Evolutionary conservation across 2,113 vertebrate species (phyloP).

Genomic region (Ceyx margarethae): DNA sequence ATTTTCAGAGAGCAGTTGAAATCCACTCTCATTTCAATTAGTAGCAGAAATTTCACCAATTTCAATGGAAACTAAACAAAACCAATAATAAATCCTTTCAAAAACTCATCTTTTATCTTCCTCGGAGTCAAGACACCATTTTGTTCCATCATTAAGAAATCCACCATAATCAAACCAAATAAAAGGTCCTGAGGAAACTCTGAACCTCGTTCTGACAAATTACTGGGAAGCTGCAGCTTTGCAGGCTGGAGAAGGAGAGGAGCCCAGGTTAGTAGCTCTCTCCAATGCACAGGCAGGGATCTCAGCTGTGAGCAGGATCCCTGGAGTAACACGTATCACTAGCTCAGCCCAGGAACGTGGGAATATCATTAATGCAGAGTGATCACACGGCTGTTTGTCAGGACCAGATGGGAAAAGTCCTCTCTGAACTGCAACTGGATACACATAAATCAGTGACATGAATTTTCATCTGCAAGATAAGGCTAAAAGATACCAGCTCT

Average conservation of each 20-base stretch:
- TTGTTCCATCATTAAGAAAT: neutral
- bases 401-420: neutral
- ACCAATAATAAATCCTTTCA: neutral
- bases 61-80: neutral
- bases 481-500: neutral
- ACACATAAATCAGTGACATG: neutral
- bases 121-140: neutral
- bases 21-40: neutral
- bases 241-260: neutral
- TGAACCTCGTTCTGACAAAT: fast-evolving
- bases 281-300: neutral
- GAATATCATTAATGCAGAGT: neutral
- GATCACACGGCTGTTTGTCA: neutral
- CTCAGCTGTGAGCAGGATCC: neutral
- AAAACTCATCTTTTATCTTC: neutral
- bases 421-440: neutral
- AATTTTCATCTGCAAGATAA: neutral
- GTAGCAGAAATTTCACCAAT: neutral
- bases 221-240: neutral
- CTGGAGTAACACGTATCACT: neutral
- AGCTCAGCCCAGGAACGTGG: neutral
- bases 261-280: fast-evolving
- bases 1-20: neutral
- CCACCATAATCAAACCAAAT: neutral
- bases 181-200: neutral